Evolutionary conservation across 2,888 invertebrate species (phyloP), one percentile per base, ranked within the genome.

Genomic region (Sesamia inferens): DNA sequence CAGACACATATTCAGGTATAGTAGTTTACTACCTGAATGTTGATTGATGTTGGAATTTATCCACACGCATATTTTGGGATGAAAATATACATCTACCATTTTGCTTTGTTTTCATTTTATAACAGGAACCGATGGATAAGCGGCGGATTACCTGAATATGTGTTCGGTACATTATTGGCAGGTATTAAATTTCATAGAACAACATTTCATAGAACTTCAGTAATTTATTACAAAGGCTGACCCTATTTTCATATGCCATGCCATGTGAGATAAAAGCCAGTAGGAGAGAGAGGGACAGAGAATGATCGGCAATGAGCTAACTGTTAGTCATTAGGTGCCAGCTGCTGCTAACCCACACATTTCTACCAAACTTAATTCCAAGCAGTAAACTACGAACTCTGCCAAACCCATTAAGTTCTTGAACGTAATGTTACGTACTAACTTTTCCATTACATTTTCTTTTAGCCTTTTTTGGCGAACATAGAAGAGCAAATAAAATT

Each of bases 371-470:
- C 63, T 55, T 71, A 69, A 72, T 77, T 31, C 54, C 51, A 78
- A 82, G 44, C 16, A 73, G 42, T 68, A 54, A 73, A 70, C 80
- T 61, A 83, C 31, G n/a, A 57, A 70, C 24, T 58, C 19, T 74
- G 59, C 22, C 47, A 5, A 65, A 66, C 61, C 47, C 55, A 74
- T 79, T 74, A 74, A 48, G 22, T 66, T 82, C 64, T 76, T 69
- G 24, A 64, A 31, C 61, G 71, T 68, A 69, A 71, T 22, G 39
- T 66, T 71, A 69, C 71, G 48, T 48, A 61, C 58, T 67, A 70
- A 78, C 79, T 79, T 74, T 72, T 72, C 76, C 65, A 82, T 76
- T 73, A 74, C 71, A 71, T 59, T 71, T 72, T 72, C 74, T 68
- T 71, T 76, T 42, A 64, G 51, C 47, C 51, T 64, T 24, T 76